phyloP scores from a whole-genome alignment of 2,113 vertebrate genomes.

The Sigmodon hispidus region DNA sequence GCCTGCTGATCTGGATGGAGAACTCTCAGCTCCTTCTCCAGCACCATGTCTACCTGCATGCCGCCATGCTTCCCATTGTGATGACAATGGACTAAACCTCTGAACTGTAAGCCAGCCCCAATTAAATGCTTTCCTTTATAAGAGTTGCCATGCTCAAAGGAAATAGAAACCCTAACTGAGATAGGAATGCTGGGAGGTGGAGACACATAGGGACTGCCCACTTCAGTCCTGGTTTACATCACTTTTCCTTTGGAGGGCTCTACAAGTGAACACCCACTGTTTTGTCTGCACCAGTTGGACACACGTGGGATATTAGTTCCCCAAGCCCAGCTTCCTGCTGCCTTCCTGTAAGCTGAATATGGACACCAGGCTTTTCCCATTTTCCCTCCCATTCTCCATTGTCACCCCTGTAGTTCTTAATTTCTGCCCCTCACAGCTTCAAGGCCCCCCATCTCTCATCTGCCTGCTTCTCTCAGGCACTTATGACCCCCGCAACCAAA shows the following conservation, averaged over 20 bases:
- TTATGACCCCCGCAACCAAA: background rate
- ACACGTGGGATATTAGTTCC: background rate
- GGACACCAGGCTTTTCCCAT: background rate
- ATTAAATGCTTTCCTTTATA: background rate
- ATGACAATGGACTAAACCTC: background rate
- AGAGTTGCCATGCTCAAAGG: background rate
- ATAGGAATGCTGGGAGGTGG: background rate
- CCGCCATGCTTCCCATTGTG: background rate
- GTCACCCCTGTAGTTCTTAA: background rate
- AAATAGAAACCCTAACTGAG: background rate
- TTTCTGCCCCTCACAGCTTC: too few relatives aligned
- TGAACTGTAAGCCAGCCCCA: background rate
- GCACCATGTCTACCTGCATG: background rate
- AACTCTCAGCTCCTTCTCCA: background rate
- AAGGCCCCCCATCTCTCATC: background rate
- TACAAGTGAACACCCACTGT: background rate
- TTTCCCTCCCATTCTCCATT: background rate
- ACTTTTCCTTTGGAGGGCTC: background rate
- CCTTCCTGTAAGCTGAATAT: background rate
- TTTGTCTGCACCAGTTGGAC: background rate
- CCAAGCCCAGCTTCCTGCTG: too few relatives aligned
- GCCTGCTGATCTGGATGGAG: background rate
- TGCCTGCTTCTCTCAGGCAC: background rate
- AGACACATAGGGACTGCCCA: rapidly evolving
- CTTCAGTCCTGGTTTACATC: background rate